A percentile compares a stretch with the other conserved stretches of the same genome.
These are phyloP conservation scores for Oceanodroma tethys DNA, from an alignment of 2,113 vertebrate species.

Conservation along the genomic window DNA sequence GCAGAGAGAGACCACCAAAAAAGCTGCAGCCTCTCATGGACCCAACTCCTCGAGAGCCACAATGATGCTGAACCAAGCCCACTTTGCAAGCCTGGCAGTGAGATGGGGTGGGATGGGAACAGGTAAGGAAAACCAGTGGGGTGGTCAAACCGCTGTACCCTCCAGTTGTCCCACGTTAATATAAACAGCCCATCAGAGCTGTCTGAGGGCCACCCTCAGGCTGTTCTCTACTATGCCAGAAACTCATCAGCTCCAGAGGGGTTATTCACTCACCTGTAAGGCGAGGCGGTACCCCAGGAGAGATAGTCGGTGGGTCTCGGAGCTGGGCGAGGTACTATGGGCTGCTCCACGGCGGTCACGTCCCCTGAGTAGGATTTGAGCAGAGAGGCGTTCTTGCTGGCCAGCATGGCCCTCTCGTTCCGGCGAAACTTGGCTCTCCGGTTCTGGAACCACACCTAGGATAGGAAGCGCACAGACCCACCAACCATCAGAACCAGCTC, in stretches of 20 bases:
- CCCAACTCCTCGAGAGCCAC: neutral
- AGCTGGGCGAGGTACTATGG: conserved; percentile 93
- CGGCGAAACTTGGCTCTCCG: conserved; percentile 94
- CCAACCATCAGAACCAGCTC: neutral
- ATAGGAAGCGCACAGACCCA: neutral
- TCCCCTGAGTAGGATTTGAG: conserved; percentile 97
- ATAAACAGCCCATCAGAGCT: neutral
- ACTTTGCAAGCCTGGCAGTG: neutral
- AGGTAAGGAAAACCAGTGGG: neutral
- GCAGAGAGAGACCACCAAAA: neutral
- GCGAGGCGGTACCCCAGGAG: conserved; percentile 92
- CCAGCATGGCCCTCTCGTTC: conserved; percentile 96
- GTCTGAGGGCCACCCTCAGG: neutral
- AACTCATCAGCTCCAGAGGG: neutral
- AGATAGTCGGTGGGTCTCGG: conserved; percentile 94
- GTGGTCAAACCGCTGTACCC: neutral
- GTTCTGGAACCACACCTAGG: conserved; percentile 98
- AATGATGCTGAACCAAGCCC: neutral
- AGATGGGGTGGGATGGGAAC: neutral
- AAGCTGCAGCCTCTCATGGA: neutral
- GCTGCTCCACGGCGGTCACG: conserved; percentile 93
- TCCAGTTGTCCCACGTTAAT: rapidly evolving
- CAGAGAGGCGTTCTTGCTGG: conserved; percentile 95
- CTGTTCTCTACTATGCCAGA: neutral
- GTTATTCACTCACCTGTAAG: conserved; percentile 87